Evolutionary conservation across 2,797 vertebrate genomes (phyloP), one percentile per base, ranked within the genome.

Genomic region (Sebastes nivosus): DNA sequence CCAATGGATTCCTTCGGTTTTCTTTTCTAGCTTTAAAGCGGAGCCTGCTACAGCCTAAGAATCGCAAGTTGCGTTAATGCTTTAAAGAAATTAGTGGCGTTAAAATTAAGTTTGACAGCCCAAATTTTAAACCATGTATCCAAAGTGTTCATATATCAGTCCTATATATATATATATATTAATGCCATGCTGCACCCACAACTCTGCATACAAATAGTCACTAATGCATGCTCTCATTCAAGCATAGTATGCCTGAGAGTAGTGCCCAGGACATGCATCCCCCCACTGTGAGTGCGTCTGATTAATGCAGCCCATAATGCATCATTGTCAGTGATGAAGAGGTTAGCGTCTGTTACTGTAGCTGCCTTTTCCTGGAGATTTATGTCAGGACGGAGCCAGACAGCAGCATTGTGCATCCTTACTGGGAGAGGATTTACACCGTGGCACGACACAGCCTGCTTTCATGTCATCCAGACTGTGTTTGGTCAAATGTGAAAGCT

Each of bases 251-350:
- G 22, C 11, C 34, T 66, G 32, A 63, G 59, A 78, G 70, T 50
- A 6, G 42, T 60, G 22, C 18, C 68, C 59, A 57, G 55, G 34
- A 72, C 73, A 14, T 57, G 27, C 73, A 25, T 16, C 65, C 67
- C 75, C 76, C 68, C 80, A 38, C 77, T 36, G 27, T 36, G 38
- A 59, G 27, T 68, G 74, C 9, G 25, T 65, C 74, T 80, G 84
- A 85, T 92, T 84, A 87, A 92, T 91, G 71, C 82, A 67, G 54
- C 20, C 61, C 52, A 2, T 89, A 83, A 86, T 90, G 76, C 78
- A 57, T 76, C 61, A 50, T 9, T 82, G 88, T 81, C 89, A 86
- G 81, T 90, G 91, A 87, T 91, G 81, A 60, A 91, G 79, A 81
- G 81, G 66, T 81, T 55, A 60, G 77, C 27, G 63, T 79, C 46